Percentiles rank a stretch among this genome's conserved stretches.
phyloP scores from a whole-genome alignment of 37 sponge, comb jelly and placozoan species.

The Axinella damicornis region DNA sequence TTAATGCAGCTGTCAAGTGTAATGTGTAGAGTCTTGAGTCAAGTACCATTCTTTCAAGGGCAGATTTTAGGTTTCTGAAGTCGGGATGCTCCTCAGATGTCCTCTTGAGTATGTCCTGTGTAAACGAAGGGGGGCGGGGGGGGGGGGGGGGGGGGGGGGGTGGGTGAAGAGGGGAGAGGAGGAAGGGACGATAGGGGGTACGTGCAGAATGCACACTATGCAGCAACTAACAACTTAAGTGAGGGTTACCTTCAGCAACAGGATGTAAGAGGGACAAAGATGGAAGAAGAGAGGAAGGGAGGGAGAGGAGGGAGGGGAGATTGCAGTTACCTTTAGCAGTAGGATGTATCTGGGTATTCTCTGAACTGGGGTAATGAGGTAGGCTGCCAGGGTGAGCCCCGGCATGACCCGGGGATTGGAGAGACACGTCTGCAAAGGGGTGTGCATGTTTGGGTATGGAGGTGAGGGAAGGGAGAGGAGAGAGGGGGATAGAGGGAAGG shows the following conservation, averaged over 20 bases:
- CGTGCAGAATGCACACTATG: no score
- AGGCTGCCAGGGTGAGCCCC: constrained; percentile 79
- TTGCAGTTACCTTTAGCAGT: constrained; percentile 67
- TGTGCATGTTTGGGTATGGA: neutral
- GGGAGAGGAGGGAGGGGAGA: neutral
- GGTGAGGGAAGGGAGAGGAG: neutral
- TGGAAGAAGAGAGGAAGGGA: neutral
- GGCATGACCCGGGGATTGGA: constrained; percentile 43
- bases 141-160: neutral
- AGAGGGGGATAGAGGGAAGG: neutral
- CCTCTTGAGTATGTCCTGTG: constrained; percentile 69
- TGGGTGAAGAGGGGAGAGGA: neutral
- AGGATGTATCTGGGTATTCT: constrained; percentile 91
- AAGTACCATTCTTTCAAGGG: constrained; percentile 67
- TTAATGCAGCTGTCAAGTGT: neutral
- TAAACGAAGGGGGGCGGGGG: neutral
- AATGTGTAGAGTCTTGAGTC: neutral
- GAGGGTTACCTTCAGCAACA: no score
- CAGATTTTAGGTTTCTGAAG: constrained; percentile 59
- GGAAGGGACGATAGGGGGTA: neutral
- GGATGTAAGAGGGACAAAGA: no score
- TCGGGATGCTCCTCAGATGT: constrained; percentile 80
- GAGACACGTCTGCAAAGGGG: constrained; percentile 39
- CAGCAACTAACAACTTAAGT: no score
- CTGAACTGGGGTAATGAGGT: constrained; percentile 94